Conservation (phyloP, 2,888 invertebrate species). For the Corbicula japonica region DNA sequence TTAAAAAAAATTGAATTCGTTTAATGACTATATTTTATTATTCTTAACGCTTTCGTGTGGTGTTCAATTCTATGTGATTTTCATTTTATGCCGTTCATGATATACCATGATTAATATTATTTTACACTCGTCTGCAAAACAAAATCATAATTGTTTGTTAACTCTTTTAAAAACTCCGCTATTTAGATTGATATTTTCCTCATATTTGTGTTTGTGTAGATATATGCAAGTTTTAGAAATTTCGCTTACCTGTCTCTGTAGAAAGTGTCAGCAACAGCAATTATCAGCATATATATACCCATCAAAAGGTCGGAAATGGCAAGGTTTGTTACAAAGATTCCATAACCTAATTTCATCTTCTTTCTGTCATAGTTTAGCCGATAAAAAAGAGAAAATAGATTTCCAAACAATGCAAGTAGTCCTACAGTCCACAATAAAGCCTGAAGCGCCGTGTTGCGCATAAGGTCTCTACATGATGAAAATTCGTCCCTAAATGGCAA, state of each 20-base stretch:
- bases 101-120: too few relatives aligned
- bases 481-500: constrained; percentile 64
- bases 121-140: too few relatives aligned
- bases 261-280: constrained; percentile 61
- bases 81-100: too few relatives aligned
- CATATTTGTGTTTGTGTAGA: too few relatives aligned
- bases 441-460: constrained; percentile 56
- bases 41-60: too few relatives aligned
- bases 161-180: too few relatives aligned
- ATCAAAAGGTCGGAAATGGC: constrained; percentile 68
- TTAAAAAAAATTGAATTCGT: too few relatives aligned
- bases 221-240: neutral
- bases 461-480: constrained; percentile 70
- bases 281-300: constrained; percentile 69
- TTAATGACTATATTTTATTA: too few relatives aligned
- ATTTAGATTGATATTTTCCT: too few relatives aligned
- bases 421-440: constrained; percentile 66
- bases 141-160: too few relatives aligned
- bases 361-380: constrained; percentile 67
- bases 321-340: constrained; percentile 63
- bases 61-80: too few relatives aligned
- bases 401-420: constrained; percentile 56
- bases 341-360: constrained; percentile 43
- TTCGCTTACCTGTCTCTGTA: constrained; percentile 39
- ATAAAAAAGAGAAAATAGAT: constrained; percentile 55